These are phyloP conservation scores for Stegastes partitus DNA, from an alignment of 2,113 vertebrate species.

Conservation along the genomic window DNA sequence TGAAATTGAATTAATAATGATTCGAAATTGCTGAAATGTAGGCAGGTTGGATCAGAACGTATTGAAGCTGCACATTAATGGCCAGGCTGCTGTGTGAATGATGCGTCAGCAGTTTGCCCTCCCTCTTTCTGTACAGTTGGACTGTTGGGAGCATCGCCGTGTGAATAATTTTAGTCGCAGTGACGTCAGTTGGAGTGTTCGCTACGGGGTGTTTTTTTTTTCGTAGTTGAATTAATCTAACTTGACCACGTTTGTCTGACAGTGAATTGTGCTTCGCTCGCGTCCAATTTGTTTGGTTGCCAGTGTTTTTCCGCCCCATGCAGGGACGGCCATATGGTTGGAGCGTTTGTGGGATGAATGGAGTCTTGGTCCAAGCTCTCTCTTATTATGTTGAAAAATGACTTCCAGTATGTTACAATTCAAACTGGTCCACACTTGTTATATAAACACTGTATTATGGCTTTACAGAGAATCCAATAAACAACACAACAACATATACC, in stretches of 20 bases:
- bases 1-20: too few relatives aligned
- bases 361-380: neutral
- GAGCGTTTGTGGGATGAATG: slow-evolving; percentile 39
- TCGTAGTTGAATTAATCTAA: slow-evolving; percentile 9
- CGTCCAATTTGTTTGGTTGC: slow-evolving; percentile 27
- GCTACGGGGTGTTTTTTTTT: neutral
- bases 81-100: neutral
- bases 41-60: neutral
- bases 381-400: slow-evolving; percentile 17
- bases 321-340: slow-evolving; percentile 54
- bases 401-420: neutral
- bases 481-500: too few relatives aligned
- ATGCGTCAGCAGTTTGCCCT: neutral
- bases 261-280: slow-evolving; percentile 7
- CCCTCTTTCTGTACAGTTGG: neutral
- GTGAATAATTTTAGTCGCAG: neutral
- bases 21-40: too few relatives aligned
- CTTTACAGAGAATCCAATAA: neutral
- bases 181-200: neutral
- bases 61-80: neutral
- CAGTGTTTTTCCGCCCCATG: slow-evolving; percentile 46
- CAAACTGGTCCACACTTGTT: neutral
- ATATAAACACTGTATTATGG: neutral
- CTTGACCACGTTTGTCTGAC: slow-evolving; percentile 1
- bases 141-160: neutral